These are phyloP conservation scores for Rallus crepitans DNA, from an alignment of 2,797 vertebrate species.

Conservation along the genomic window DNA sequence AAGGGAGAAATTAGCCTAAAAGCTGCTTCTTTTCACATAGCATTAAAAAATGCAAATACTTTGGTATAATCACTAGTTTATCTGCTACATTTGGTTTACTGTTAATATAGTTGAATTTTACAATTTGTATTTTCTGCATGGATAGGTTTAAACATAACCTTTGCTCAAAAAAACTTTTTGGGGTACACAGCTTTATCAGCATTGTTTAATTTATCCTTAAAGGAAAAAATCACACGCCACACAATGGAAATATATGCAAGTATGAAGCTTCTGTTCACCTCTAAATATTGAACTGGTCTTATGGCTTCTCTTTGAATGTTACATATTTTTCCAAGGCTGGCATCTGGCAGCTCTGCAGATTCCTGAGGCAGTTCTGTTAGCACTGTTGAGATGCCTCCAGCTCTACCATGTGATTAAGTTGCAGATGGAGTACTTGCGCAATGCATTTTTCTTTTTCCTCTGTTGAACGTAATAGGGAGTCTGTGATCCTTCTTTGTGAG, in stretches of 20 bases:
- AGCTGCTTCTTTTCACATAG: not conserved
- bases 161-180: not conserved
- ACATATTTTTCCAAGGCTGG: not conserved
- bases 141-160: not conserved
- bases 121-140: not conserved
- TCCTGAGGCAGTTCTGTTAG: conserved; percentile 39
- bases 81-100: not conserved
- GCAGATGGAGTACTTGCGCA: conserved; percentile 6
- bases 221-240: not conserved
- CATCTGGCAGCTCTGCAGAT: conserved; percentile 41
- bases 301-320: not conserved
- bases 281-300: not conserved
- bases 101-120: not conserved
- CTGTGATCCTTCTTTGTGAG: not conserved
- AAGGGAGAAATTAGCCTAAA: not conserved
- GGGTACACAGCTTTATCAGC: not conserved
- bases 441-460: not conserved
- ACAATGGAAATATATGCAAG: not conserved
- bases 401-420: not conserved
- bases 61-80: not conserved
- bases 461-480: not conserved
- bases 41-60: not conserved
- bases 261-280: not conserved
- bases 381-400: not conserved
- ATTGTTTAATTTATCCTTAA: not conserved